These are phyloP conservation scores for Paramuricea clavata DNA, from an alignment of 92 coral and sea anemone species.

Conservation along the genomic window DNA sequence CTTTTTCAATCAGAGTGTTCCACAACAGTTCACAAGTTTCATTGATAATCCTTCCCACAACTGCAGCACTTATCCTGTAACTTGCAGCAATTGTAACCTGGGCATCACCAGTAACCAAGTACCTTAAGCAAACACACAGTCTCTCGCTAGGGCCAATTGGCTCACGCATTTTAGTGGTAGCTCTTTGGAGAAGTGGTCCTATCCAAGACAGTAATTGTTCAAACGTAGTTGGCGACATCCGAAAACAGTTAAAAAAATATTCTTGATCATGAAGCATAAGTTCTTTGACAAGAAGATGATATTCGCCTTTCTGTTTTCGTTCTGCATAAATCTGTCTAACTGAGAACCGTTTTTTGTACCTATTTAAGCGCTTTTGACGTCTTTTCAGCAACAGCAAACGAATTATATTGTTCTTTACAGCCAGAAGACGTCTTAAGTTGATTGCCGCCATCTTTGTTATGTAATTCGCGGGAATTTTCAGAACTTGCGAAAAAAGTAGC, in stretches of 20 bases:
- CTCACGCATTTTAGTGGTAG: constrained; percentile 31
- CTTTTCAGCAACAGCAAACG: constrained; percentile 19
- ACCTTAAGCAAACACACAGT: constrained; percentile 36
- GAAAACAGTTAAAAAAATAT: constrained; percentile 31
- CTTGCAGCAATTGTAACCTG: constrained; percentile 50
- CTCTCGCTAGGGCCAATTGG: constrained; percentile 36
- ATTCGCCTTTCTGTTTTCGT: constrained; percentile 27
- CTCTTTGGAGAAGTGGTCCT: constrained; percentile 24
- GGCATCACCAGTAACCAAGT: constrained; percentile 46
- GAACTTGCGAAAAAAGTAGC: no score
- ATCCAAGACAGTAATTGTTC: constrained; percentile 25
- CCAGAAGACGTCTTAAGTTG: constrained; percentile 11
- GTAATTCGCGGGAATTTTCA: no score
- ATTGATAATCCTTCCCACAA: constrained; percentile 37
- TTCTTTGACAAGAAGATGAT: constrained; percentile 38
- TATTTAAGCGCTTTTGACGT: constrained; percentile 18
- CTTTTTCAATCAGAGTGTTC: background rate
- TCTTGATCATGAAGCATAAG: constrained; percentile 31
- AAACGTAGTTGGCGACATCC: constrained; percentile 24
- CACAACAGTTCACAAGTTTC: constrained; percentile 25
- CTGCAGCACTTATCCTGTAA: constrained; percentile 46
- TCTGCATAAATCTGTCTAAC: constrained; percentile 6
- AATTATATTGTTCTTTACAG: constrained; percentile 13
- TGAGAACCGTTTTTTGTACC: constrained; percentile 29
- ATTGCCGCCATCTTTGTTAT: constrained; percentile 18